Evolutionary conservation across 2,888 invertebrate genomes (phyloP), one percentile per base, ranked within the genome.

Genomic region (Mechanitis mazaeus): DNA sequence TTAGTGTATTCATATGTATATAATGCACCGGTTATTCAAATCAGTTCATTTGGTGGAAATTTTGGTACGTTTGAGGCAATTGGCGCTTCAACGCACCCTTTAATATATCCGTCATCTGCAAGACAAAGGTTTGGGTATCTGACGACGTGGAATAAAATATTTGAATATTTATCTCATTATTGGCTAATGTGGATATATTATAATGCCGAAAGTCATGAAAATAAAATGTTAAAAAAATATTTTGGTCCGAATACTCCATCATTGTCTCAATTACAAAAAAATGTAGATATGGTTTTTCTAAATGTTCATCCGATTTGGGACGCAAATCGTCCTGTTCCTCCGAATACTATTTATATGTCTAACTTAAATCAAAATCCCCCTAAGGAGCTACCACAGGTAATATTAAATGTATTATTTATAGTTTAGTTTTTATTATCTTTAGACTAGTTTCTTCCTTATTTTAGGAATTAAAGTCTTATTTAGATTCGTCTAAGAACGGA

Each of bases 291-390:
- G 72, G 60, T 87, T 38, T 79, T 90, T 63, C 60, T 85, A 1
- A 89, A 89, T 66, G 69, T 73, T 0, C 79, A 88, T 71, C 81
- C 83, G 2, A 62, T 83, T 54, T 80, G 81, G 71, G 76, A 77
- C 42, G 67, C 68, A 1, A 77, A 78, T 61, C 73, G 84, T 33
- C 89, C 90, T 0, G 70, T 81, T 6, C 78, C 85, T 3, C 84
- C 87, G 0, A 77, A 76, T 60, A 69, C 84, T 2, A 64, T 87
- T 1, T 80, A 79, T 61, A 77, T 87, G 63, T 85, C 85, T 45
- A 84, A 85, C 3, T 64, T 83, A 33, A 87, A 88, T 67, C 72
- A 82, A 31, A 77, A 74, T 33, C 74, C 76, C 11, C 61, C 71
- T 2, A 78, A 81, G 53, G 74, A 78, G n/a, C 69, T 91, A 57